Evolutionary conservation across 92 coral and sea anemone species (phyloP), one percentile per base, ranked within the genome.

Genomic region (Phenganax stokvisi): DNA sequence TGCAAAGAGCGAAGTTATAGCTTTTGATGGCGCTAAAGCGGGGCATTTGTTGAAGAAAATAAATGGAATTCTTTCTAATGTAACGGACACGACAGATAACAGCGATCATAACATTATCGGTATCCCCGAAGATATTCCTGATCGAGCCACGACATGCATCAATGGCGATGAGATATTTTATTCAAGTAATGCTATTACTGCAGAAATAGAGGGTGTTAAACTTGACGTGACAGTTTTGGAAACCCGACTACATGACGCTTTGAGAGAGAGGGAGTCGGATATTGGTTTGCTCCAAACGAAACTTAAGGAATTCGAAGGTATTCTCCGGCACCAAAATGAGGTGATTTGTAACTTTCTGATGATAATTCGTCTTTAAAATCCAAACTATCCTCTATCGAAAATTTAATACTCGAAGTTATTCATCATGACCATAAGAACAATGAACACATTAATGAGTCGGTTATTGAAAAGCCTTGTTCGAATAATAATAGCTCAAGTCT

Each of bases 311-410:
- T 28, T 68, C n/a, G 74, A 68, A 44, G 74, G 51, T 44, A 51
- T 68, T 28, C n/a, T 68, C 54, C 74, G 74, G 12, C 74, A 68
- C 27, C 74, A 68, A 28, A 51, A 68, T 0, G 74, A 68, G 13
- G 51, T 28, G 27, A 68, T 68, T 28, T 51, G 7, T 28, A 68
- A 20, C 25, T 20, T 20, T 20, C 25, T 20, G 25, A 20, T 20
- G 25, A 20, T 20, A 20, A 20, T 20, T 20, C 25, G 25, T 20
- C 25, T 20, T 20, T 20, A 20, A 20, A 20, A 20, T 20, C 25
- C 25, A 20, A 20, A 20, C 25, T 20, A 20, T 20, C 25, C 25
- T 20, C 25, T 20, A 20, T 20, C 25, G 25, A 20, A 20, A 20
- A 20, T 20, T 29, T 70, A 37, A 70, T 6, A 15, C 12, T 6